These are phyloP conservation scores for Arbacia lixula DNA, from an alignment of 53 echinoderm and acorn worm species.

Conservation along the genomic window DNA sequence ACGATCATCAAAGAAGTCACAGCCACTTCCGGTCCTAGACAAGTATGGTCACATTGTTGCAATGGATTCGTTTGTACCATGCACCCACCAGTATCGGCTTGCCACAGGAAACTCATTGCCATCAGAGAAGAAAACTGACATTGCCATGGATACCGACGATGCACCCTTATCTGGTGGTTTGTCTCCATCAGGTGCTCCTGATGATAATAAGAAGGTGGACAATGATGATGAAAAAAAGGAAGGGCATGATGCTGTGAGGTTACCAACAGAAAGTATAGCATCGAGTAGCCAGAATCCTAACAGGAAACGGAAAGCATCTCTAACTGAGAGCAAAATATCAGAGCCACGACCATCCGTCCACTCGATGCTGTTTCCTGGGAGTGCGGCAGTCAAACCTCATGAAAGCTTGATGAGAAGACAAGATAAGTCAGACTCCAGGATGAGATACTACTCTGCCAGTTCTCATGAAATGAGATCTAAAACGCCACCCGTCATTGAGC, in stretches of 20 bases:
- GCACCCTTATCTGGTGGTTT: not conserved
- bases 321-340: too few relatives aligned
- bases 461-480: slow-evolving; percentile 4
- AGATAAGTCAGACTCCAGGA: slow-evolving; percentile 32
- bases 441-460: slow-evolving; percentile 36
- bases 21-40: slow-evolving; percentile 79
- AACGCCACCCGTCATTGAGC: slow-evolving; percentile 75
- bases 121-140: not conserved
- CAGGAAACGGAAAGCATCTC: too few relatives aligned
- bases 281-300: too few relatives aligned
- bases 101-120: slow-evolving; percentile 52
- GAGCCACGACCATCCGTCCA: too few relatives aligned
- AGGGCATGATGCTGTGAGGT: too few relatives aligned
- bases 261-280: too few relatives aligned
- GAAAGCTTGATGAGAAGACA: slow-evolving; percentile 20
- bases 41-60: slow-evolving; percentile 83
- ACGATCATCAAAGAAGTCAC: slow-evolving; percentile 19
- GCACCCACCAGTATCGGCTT: slow-evolving; percentile 73
- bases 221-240: not conserved
- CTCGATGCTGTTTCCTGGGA: not conserved
- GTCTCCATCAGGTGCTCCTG: not conserved
- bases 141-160: not conserved
- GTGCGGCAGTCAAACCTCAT: slow-evolving; percentile 10
- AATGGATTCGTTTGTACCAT: slow-evolving; percentile 44
- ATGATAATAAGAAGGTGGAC: not conserved